These are phyloP conservation scores for Cecidostiba fungosa DNA, from an alignment of 2,888 invertebrate genomes.

Conservation along the genomic window DNA sequence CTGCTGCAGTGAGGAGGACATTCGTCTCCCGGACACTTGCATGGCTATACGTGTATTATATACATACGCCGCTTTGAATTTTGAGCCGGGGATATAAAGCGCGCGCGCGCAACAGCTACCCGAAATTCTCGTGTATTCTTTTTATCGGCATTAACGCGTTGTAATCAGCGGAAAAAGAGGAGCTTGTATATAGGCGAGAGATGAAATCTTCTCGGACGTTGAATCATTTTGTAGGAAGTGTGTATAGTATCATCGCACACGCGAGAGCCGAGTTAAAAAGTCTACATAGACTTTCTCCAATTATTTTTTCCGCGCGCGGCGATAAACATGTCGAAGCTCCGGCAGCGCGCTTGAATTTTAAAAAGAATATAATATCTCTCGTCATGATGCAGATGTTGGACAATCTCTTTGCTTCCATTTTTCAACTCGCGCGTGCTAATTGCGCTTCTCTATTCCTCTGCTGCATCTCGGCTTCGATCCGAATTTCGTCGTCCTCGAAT, in stretches of 20 bases:
- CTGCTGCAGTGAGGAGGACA: constrained; percentile 41
- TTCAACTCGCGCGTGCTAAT: no score
- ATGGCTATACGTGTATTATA: background rate
- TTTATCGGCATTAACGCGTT: background rate
- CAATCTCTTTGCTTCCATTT: background rate
- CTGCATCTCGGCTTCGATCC: background rate
- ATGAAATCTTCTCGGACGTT: background rate
- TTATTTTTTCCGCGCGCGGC: constrained; percentile 35
- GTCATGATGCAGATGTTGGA: background rate
- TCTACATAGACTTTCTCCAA: constrained; percentile 45
- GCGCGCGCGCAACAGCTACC: background rate
- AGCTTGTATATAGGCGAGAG: background rate
- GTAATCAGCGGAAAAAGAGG: background rate
- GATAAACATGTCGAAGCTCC: constrained; percentile 27
- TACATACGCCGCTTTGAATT: background rate
- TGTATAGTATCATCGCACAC: background rate
- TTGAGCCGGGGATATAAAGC: background rate
- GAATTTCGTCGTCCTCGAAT: background rate
- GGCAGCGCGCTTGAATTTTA: constrained; percentile 1
- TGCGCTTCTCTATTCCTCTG: no score
- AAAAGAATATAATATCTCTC: background rate
- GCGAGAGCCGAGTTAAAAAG: background rate
- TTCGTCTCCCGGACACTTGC: constrained; percentile 67
- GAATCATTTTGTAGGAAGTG: background rate
- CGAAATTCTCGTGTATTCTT: background rate